Evolutionary conservation across 1,140 invertebrate species (phyloP), one percentile per base, ranked within the genome.

Genomic region (Pinna nobilis): DNA sequence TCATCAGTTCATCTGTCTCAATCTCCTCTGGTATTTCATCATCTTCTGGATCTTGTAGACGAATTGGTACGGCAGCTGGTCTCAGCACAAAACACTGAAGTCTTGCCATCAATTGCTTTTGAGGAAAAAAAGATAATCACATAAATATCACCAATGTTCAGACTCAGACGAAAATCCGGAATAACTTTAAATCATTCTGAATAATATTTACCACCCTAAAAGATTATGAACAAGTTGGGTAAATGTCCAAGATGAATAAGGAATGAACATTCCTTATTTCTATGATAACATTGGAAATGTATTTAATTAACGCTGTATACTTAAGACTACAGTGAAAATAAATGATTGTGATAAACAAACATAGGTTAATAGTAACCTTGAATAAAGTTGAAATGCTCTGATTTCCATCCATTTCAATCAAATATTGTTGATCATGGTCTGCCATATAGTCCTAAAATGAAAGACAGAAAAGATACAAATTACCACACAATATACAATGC

Each of bases 391-490:
- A 33, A 3, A 73, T 25, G 23, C 80, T 74, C 41, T 86, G 82
- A 75, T 89, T 89, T 15, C 75, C 84, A 80, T 89, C 88, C 63
- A 89, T 69, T 66, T 89, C 87, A 30, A 89, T 81, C 9, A 89
- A 63, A 75, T 83, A 85, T 65, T 88, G 86, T 53, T 88, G 87
- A 53, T 88, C 83, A 79, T 88, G 87, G 68, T 88, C 87, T 15
- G 82, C 87, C 84, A 89, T 89, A 70, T 87, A 86, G 44, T 88
- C 87, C 85, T 88, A 59, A n/a, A 81, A 71, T 47, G 18, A 28
- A 55, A 55, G 66, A 35, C 15, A 18, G 44, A 23, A 6, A 23
- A 41, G n/a, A 41, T 11, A 61, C 7, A 44, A 3, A n/a, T 41
- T n/a, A 18, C 9, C n/a, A 25, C 7, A 9, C 9, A 11, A 44